A percentile compares a stretch with the other conserved stretches of the same genome.
These are phyloP conservation scores for Rallus crepitans DNA, from an alignment of 2,797 vertebrate genomes.

Conservation along the genomic window DNA sequence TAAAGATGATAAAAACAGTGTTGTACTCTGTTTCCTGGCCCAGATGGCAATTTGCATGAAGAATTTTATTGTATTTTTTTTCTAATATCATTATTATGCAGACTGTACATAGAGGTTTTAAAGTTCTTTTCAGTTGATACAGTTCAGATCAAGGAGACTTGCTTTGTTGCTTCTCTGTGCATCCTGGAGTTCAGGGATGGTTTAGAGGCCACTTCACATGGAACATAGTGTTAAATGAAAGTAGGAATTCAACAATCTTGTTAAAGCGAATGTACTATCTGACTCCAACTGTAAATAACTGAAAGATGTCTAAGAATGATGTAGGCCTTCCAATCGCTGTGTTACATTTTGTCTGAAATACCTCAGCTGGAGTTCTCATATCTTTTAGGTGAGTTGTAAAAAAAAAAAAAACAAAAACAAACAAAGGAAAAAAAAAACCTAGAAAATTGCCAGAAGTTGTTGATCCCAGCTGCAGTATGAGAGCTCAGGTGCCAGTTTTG, in stretches of 20 bases:
- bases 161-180: neutral
- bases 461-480: neutral
- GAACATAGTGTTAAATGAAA: neutral
- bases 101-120: neutral
- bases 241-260: neutral
- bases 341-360: neutral
- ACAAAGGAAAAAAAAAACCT: neutral
- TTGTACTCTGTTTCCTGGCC: slow-evolving; percentile 20
- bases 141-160: neutral
- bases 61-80: neutral
- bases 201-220: neutral
- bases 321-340: neutral
- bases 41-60: slow-evolving; percentile 39
- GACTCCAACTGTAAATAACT: neutral
- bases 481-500: neutral
- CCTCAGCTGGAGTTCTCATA: accelerated
- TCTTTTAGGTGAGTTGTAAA: neutral
- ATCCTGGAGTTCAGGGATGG: neutral
- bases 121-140: slow-evolving; percentile 1
- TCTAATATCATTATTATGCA: neutral
- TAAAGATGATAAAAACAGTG: slow-evolving; percentile 44
- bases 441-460: accelerated
- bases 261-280: neutral
- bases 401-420: neutral
- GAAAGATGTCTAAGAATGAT: neutral